Evolutionary conservation across 1,140 invertebrate genomes (phyloP).

Genomic region (Matsumurasca onukii): DNA sequence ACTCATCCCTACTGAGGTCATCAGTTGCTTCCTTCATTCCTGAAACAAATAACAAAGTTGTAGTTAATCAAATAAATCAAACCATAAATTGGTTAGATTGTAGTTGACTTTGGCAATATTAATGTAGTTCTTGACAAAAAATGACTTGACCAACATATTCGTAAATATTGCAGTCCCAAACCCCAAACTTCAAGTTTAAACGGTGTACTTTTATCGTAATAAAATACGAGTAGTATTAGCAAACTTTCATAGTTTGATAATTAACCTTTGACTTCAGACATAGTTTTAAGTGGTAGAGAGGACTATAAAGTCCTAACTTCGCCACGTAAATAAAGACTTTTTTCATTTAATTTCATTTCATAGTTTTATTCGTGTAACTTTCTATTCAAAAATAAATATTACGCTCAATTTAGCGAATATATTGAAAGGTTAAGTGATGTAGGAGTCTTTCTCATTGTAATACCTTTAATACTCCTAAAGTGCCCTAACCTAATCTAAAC

Average conservation of each 20-base stretch:
- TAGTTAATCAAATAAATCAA: background rate
- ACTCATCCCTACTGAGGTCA: conserved; percentile 17
- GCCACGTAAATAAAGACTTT: too few species aligned
- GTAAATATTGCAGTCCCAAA: background rate
- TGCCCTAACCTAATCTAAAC: background rate
- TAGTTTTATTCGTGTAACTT: background rate
- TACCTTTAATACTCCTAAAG: background rate
- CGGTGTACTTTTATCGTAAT: background rate
- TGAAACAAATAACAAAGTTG: conserved; percentile 3
- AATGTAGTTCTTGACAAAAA: background rate
- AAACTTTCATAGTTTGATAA: background rate
- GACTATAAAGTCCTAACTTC: background rate
- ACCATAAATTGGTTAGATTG: background rate
- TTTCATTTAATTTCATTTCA: background rate
- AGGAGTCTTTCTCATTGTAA: background rate
- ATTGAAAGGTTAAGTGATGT: background rate
- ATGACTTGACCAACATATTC: background rate
- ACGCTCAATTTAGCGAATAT: background rate
- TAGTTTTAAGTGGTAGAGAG: background rate
- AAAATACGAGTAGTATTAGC: background rate
- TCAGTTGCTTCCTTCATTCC: conserved; percentile 12
- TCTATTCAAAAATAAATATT: background rate
- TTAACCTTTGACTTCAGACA: background rate
- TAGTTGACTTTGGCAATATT: background rate
- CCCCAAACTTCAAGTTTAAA: background rate